phyloP scores from a whole-genome alignment of 1,140 invertebrate genomes.

The Ylistrum balloti region DNA sequence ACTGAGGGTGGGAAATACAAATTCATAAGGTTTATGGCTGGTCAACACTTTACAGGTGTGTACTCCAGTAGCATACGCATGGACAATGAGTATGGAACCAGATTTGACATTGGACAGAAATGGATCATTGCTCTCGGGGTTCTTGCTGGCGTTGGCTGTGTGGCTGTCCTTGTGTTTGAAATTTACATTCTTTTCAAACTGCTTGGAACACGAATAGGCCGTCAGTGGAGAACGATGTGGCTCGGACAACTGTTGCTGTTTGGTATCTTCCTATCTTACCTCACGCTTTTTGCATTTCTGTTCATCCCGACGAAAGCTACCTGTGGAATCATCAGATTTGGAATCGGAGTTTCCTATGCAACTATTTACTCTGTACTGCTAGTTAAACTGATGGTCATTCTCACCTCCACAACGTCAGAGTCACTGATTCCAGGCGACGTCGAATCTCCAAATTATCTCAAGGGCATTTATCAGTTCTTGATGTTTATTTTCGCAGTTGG shows the following conservation, averaged over 20 bases:
- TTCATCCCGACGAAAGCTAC: conserved; percentile 89
- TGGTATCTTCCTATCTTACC: conserved; percentile 92
- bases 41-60: conserved; percentile 72
- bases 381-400: conserved; percentile 96
- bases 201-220: conserved; percentile 90
- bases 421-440: conserved; percentile 73
- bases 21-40: conserved; percentile 52
- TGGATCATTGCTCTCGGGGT: conserved; percentile 94
- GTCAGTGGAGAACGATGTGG: conserved; percentile 89
- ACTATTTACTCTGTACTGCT: conserved; percentile 95
- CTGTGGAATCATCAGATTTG: conserved; percentile 92
- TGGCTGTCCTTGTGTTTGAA: conserved; percentile 92
- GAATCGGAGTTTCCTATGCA: conserved; percentile 92
- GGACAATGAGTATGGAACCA: conserved; percentile 62
- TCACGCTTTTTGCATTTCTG: conserved; percentile 90
- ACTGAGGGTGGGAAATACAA: conserved; percentile 59
- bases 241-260: conserved; percentile 94
- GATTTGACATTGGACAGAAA: conserved; percentile 84
- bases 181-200: conserved; percentile 95
- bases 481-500: conserved; percentile 90
- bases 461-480: conserved; percentile 94
- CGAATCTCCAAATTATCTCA: conserved; percentile 95
- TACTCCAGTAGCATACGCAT: conserved; percentile 51
- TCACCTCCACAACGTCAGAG: conserved; percentile 86
- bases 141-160: conserved; percentile 90